These are phyloP conservation scores for Anoplolepis gracilipes DNA, from an alignment of 1,140 invertebrate genomes.

Conservation along the genomic window DNA sequence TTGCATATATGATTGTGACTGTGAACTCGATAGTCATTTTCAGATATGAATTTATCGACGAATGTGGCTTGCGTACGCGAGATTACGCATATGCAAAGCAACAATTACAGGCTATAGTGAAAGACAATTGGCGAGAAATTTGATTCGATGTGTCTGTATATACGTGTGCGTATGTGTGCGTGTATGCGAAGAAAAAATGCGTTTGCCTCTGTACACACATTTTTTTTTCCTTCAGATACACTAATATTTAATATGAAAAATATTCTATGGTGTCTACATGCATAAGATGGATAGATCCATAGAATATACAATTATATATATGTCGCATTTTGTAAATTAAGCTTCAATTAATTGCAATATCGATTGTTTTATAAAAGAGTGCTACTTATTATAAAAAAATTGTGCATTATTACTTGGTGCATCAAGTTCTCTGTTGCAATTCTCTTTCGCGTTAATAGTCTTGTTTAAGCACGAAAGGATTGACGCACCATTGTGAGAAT, in stretches of 20 bases:
- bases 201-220: constrained; percentile 7
- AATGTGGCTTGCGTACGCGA: not conserved
- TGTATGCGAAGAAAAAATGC: constrained; percentile 8
- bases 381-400: constrained; percentile 5
- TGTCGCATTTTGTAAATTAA: constrained; percentile 26
- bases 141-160: not conserved
- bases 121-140: not conserved
- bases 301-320: not conserved
- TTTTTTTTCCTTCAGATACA: constrained; percentile 2
- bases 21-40: constrained; percentile 25
- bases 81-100: not conserved
- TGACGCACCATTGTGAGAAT: constrained; percentile 1
- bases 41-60: constrained; percentile 12
- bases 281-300: not conserved
- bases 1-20: constrained; percentile 29
- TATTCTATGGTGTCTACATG: not conserved
- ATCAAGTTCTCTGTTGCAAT: constrained; percentile 6
- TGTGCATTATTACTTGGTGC: too few species aligned
- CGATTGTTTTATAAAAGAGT: not conserved
- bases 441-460: not conserved
- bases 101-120: not conserved
- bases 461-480: not conserved
- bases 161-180: not conserved
- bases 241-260: not conserved
- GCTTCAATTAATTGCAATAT: constrained; percentile 15